Evolutionary conservation across 2,113 vertebrate genomes (phyloP).

Genomic region (Archocentrus centrarchus): DNA sequence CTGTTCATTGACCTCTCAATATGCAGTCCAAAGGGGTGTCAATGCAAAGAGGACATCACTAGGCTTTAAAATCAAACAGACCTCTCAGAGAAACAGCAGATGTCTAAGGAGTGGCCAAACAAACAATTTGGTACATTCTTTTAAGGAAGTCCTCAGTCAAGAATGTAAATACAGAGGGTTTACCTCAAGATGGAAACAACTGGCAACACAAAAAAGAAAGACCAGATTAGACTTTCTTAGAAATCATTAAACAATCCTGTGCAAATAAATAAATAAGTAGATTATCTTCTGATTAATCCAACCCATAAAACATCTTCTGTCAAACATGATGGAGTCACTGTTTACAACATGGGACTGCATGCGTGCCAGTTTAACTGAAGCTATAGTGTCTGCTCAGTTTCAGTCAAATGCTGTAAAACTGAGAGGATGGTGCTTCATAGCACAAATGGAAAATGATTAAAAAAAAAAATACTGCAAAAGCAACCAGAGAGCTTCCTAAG

Average conservation of each 20-base stretch:
- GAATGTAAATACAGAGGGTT: neutral
- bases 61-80: neutral
- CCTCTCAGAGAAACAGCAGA: neutral
- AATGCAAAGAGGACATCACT: neutral
- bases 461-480: neutral
- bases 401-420: neutral
- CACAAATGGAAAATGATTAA: neutral
- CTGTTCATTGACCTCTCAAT: neutral
- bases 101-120: neutral
- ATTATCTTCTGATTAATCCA: neutral
- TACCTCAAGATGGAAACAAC: neutral
- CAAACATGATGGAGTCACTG: neutral
- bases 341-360: neutral
- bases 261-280: neutral
- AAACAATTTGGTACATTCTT: neutral
- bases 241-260: neutral
- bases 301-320: neutral
- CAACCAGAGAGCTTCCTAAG: neutral
- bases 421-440: neutral
- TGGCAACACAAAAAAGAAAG: neutral
- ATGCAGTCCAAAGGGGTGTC: neutral
- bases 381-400: neutral
- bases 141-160: slow-evolving; percentile 1
- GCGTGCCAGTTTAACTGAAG: neutral
- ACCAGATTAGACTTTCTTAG: neutral